These are phyloP conservation scores for Karalla daura DNA, from an alignment of 2,797 vertebrate species.

Conservation along the genomic window DNA sequence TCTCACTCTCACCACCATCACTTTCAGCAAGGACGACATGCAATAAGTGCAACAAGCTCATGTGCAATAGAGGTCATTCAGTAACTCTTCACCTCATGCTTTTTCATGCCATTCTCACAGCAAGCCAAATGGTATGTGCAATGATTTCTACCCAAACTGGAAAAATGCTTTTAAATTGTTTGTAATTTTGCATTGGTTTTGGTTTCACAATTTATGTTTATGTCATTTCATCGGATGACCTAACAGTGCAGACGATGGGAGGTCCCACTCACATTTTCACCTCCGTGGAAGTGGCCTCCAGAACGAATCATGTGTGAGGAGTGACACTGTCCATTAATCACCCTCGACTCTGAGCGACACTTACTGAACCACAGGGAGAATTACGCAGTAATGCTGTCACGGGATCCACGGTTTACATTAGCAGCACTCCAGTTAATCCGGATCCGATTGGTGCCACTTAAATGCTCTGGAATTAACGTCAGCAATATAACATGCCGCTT, in stretches of 20 bases:
- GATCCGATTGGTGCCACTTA: constrained; percentile 22
- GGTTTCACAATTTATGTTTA: no score
- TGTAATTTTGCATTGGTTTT: no score
- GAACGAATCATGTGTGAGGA: constrained; percentile 35
- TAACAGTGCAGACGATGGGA: not conserved
- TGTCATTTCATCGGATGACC: not conserved
- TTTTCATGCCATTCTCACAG: no score
- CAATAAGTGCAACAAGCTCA: no score
- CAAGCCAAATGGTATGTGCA: no score
- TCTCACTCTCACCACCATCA: no score
- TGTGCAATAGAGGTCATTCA: no score
- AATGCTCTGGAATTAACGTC: constrained; percentile 37
- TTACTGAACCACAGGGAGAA: constrained; percentile 33
- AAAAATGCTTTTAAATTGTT: no score
- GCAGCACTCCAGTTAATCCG: constrained; percentile 49
- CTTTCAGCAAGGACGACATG: no score
- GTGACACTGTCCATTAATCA: constrained; percentile 33
- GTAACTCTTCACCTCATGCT: no score
- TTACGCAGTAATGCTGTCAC: constrained; percentile 25
- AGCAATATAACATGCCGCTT: constrained; percentile 19
- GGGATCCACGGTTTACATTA: constrained; percentile 57
- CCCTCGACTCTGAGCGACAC: constrained; percentile 32
- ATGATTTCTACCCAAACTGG: no score
- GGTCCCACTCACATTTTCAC: constrained; percentile 1
- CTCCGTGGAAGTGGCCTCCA: constrained; percentile 16